Percentiles rank a stretch among this genome's conserved stretches.
These are phyloP conservation scores for Hemibagrus wyckioides DNA, from an alignment of 2,113 vertebrate species.

Conservation along the genomic window DNA sequence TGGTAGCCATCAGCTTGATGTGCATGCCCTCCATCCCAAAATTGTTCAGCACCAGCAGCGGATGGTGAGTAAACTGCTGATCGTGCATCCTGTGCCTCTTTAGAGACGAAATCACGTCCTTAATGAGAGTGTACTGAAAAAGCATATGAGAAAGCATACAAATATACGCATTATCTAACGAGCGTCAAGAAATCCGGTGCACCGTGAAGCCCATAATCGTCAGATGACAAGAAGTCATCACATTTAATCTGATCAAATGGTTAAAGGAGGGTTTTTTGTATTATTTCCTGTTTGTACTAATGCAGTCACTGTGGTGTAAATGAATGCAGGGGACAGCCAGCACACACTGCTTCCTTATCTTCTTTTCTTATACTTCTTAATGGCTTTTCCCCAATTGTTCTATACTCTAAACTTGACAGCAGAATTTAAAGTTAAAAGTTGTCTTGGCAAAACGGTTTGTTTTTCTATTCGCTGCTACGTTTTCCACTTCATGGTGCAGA, in stretches of 20 bases:
- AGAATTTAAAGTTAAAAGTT: too few species aligned
- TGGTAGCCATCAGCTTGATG: constrained; percentile 87
- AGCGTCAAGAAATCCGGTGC: accelerated
- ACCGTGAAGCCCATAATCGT: accelerated
- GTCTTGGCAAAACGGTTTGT: too few species aligned
- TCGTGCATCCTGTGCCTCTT: constrained; percentile 91
- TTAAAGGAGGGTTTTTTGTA: not conserved
- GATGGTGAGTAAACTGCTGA: constrained; percentile 87
- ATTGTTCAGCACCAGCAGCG: constrained; percentile 88
- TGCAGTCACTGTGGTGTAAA: not conserved
- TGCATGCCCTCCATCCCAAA: constrained; percentile 88
- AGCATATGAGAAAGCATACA: not conserved
- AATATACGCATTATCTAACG: not conserved
- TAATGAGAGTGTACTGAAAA: constrained; percentile 86
- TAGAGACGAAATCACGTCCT: constrained; percentile 86
- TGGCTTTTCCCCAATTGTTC: too few species aligned
- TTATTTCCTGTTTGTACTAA: not conserved
- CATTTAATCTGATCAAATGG: not conserved
- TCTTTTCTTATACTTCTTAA: too few species aligned
- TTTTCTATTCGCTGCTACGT: not conserved
- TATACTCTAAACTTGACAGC: too few species aligned
- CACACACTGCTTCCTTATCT: not conserved
- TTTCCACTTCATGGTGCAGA: too few species aligned
- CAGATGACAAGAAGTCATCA: not conserved
- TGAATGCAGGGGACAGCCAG: too few species aligned